phyloP scores from a whole-genome alignment of 1,140 invertebrate genomes.

The Neodiprion fabricii region DNA sequence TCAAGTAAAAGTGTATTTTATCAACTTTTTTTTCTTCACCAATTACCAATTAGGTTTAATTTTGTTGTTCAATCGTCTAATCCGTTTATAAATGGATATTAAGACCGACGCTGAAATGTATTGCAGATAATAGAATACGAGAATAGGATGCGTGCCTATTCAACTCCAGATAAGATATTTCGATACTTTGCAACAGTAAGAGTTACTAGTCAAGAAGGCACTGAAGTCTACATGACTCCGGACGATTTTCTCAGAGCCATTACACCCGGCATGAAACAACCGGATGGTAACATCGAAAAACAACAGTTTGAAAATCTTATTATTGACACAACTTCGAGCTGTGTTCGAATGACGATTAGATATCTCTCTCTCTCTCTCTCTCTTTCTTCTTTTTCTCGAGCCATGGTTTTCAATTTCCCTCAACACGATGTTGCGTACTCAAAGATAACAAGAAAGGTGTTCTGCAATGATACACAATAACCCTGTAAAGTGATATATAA shows the following conservation, averaged over 20 bases:
- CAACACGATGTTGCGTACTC: too few relatives aligned
- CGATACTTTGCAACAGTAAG: slow-evolving; percentile 99
- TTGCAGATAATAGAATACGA: slow-evolving; percentile 97
- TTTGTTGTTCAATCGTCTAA: slow-evolving; percentile 30
- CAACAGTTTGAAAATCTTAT: not conserved
- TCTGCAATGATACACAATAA: too few relatives aligned
- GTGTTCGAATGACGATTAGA: not conserved
- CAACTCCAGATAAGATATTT: slow-evolving; percentile 99
- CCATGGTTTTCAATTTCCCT: too few relatives aligned
- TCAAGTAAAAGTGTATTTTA: not conserved
- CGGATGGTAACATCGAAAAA: slow-evolving; percentile 79
- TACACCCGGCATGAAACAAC: slow-evolving; percentile 95
- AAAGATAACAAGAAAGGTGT: too few relatives aligned
- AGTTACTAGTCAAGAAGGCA: slow-evolving; percentile 73
- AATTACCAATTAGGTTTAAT: slow-evolving; percentile 19
- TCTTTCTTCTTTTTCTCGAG: not conserved
- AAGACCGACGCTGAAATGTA: slow-evolving; percentile 28
- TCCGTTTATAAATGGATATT: slow-evolving; percentile 11
- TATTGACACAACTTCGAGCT: not conserved
- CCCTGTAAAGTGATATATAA: not conserved
- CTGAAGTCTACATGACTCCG: slow-evolving; percentile 96
- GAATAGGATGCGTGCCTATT: slow-evolving; percentile 94
- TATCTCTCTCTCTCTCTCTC: not conserved
- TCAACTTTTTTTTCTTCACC: slow-evolving; percentile 34
- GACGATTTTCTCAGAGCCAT: slow-evolving; percentile 97